These are phyloP conservation scores for Corythaixoides concolor DNA, from an alignment of 2,113 vertebrate species.

Conservation along the genomic window DNA sequence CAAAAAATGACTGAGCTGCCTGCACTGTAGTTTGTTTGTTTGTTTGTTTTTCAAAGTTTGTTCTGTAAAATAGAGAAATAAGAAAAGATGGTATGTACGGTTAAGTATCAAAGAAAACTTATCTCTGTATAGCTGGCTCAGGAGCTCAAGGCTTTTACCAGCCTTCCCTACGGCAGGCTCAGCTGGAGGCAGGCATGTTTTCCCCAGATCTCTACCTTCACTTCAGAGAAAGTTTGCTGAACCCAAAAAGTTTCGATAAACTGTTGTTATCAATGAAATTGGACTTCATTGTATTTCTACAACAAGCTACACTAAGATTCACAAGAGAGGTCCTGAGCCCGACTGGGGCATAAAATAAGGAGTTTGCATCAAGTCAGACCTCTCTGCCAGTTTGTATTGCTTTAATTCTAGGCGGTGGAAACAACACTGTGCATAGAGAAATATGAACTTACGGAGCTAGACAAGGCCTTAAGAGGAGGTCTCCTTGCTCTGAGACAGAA, in stretches of 20 bases:
- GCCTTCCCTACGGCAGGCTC: background rate
- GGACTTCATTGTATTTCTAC: background rate
- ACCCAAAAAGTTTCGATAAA: background rate
- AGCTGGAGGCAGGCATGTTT: background rate
- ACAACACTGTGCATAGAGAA: background rate
- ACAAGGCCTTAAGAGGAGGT: background rate
- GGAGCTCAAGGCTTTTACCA: background rate
- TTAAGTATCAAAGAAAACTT: background rate
- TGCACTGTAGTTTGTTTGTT: background rate
- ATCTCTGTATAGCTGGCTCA: background rate
- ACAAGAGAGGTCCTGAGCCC: background rate
- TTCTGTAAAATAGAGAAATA: background rate
- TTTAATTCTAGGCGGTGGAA: background rate
- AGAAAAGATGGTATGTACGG: background rate
- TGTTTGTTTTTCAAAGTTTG: background rate
- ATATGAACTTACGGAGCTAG: background rate
- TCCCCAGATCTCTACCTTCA: background rate
- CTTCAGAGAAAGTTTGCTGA: background rate
- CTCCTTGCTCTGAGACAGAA: background rate
- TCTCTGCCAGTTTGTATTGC: background rate
- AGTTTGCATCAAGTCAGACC: background rate
- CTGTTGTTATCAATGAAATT: background rate
- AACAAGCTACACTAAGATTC: background rate
- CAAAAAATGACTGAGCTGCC: background rate
- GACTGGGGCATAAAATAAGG: background rate